Conservation (phyloP, 2,888 invertebrate genomes). For the Thera obeliscata region DNA sequence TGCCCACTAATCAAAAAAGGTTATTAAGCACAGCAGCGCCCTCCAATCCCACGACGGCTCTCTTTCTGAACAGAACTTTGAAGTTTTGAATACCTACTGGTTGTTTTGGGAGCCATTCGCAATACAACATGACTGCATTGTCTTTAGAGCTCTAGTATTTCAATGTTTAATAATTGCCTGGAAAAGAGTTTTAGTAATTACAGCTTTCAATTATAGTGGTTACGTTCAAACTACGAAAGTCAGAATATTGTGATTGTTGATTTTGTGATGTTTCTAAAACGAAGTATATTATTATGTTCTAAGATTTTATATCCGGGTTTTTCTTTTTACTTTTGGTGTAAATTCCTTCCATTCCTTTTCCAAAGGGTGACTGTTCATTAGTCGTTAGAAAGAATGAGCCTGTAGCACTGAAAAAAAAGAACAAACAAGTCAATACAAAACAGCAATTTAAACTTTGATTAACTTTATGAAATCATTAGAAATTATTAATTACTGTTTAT, state of each 20-base stretch:
- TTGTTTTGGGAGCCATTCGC: no score
- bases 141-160: no score
- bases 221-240: not conserved
- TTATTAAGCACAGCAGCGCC: no score
- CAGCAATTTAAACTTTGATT: not conserved
- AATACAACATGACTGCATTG: no score
- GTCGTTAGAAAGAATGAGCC: conserved; percentile 78
- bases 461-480: not conserved
- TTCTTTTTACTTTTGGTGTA: conserved; percentile 65
- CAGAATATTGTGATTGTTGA: conserved; percentile 11
- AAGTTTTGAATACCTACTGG: no score
- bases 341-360: conserved; percentile 76
- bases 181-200: no score
- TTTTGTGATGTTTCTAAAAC: conserved; percentile 5
- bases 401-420: conserved; percentile 66
- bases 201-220: no score
- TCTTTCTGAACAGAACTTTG: no score
- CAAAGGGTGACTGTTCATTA: conserved; percentile 72
- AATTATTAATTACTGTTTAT: no score
- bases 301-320: conserved; percentile 45
- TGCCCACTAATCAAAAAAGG: no score
- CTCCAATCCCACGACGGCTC: no score
- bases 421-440: not conserved
- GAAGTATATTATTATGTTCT: conserved; percentile 29
- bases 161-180: no score